Evolutionary conservation across 2,888 invertebrate genomes (phyloP).

Genomic region (Lysandra bellargus): DNA sequence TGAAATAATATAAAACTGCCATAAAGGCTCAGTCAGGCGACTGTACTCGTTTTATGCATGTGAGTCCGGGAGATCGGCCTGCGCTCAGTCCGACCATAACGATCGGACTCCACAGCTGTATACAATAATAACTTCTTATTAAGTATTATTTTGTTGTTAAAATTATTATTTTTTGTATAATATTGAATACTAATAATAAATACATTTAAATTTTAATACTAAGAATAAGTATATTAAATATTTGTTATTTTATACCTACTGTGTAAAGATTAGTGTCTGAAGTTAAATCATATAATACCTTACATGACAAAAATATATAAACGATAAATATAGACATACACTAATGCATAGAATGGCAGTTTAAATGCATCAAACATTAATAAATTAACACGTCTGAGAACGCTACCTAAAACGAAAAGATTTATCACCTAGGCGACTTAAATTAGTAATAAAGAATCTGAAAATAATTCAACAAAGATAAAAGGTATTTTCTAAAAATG

Average conservation of each 20-base stretch:
- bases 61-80: no score
- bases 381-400: conserved; percentile 20
- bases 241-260: neutral
- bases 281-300: neutral
- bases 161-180: no score
- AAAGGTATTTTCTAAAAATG: conserved; percentile 50
- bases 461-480: conserved; percentile 46
- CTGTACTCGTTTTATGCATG: no score
- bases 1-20: no score
- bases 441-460: conserved; percentile 43
- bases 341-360: conserved; percentile 20
- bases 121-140: no score
- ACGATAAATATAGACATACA: conserved; percentile 5
- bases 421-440: conserved; percentile 39
- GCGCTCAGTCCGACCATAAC: no score
- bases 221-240: no score
- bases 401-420: conserved; percentile 27
- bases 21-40: no score
- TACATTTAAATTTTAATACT: no score
- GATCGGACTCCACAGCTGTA: no score
- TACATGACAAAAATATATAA: conserved; percentile 7
- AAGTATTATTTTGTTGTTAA: no score
- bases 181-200: no score
- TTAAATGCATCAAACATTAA: conserved; percentile 18
- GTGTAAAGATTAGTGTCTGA: neutral